A percentile compares a stretch with the other conserved stretches of the same genome.
Conservation (phyloP, 2,797 vertebrate species). For the Lagodon rhomboides region DNA sequence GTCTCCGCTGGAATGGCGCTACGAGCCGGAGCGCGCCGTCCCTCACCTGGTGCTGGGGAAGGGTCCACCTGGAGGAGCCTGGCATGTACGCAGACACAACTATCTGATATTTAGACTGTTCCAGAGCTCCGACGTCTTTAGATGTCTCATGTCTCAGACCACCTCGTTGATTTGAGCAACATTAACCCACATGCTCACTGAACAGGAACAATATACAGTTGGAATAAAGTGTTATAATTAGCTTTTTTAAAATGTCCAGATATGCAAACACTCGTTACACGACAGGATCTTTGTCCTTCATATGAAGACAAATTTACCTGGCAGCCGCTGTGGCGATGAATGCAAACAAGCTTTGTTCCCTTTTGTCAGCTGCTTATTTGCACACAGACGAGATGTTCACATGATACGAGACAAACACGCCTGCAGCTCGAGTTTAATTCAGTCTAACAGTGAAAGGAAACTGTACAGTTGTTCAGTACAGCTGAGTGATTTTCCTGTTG, state of each 20-base stretch:
- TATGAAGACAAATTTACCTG: background rate
- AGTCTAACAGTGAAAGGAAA: background rate
- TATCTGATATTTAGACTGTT: too few relatives aligned
- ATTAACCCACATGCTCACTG: too few relatives aligned
- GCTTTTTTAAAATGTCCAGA: too few relatives aligned
- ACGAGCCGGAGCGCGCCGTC: conserved; percentile 79
- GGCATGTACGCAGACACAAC: conserved; percentile 81
- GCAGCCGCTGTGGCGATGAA: background rate
- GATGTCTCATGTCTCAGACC: too few relatives aligned
- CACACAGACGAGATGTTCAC: background rate
- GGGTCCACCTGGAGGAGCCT: conserved; percentile 87
- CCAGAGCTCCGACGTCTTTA: too few relatives aligned
- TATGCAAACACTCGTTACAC: background rate
- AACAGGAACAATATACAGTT: too few relatives aligned
- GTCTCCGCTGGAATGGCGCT: conserved; percentile 84
- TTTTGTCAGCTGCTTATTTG: conserved; percentile 16
- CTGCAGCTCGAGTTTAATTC: background rate
- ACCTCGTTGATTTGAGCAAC: too few relatives aligned
- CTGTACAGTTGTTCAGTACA: background rate
- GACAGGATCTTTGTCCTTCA: conserved; percentile 6
- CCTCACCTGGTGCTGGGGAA: conserved; percentile 88
- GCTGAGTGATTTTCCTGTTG: background rate
- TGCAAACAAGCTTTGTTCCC: conserved; percentile 16
- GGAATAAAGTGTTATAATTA: too few relatives aligned
- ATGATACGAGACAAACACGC: background rate